phyloP scores from a whole-genome alignment of 2,113 vertebrate species.

The Rhinoptilus africanus region DNA sequence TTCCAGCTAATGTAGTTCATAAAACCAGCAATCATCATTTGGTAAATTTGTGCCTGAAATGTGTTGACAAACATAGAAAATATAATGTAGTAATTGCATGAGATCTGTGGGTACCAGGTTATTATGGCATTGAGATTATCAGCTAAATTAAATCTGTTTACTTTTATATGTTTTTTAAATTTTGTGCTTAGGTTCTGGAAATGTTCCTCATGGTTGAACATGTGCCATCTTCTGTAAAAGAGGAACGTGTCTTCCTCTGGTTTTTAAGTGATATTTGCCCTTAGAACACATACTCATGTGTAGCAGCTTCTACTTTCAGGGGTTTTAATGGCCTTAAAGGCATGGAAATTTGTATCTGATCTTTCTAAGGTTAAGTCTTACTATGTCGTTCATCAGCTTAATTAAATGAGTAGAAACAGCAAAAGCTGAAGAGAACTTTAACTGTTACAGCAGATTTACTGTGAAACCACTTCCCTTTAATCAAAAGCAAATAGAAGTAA shows the following conservation, averaged over 20 bases:
- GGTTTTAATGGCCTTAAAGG: not conserved
- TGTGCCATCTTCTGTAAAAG: not conserved
- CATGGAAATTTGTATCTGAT: not conserved
- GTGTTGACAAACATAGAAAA: not conserved
- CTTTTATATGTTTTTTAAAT: not conserved
- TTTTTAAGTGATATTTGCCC: not conserved
- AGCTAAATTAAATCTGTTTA: not conserved
- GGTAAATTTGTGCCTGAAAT: constrained; percentile 20
- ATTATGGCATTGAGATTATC: not conserved
- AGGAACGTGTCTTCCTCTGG: not conserved
- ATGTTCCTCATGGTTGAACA: not conserved
- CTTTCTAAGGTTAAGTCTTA: not conserved
- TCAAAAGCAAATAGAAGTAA: not conserved
- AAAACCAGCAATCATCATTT: constrained; percentile 41
- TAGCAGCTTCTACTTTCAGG: not conserved
- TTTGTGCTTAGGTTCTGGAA: not conserved
- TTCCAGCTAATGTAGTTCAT: not conserved
- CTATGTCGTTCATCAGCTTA: not conserved
- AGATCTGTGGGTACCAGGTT: not conserved
- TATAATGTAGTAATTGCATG: not conserved
- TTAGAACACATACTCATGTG: not conserved
- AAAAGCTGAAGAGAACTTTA: not conserved
- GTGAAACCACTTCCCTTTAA: not conserved
- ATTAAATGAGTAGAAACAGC: not conserved
- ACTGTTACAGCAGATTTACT: not conserved